A percentile compares a stretch with the other conserved stretches of the same genome.
Evolutionary conservation across 2,797 vertebrate species (phyloP).

Genomic region (Poecile montanus): DNA sequence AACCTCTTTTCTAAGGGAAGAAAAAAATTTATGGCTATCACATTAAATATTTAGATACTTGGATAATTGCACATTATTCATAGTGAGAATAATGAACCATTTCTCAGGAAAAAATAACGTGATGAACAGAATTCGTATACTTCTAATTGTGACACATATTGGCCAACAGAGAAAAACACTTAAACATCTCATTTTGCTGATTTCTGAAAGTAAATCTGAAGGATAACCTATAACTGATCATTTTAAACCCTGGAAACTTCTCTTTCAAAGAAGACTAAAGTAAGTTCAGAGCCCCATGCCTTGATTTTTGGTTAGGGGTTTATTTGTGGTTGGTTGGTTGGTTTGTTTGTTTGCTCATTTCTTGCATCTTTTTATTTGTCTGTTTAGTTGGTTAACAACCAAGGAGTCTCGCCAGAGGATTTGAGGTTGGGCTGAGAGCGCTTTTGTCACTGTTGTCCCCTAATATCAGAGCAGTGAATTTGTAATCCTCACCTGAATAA

Average conservation of each 20-base stretch:
- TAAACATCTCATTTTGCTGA: background rate
- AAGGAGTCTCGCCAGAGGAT: background rate
- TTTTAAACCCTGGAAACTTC: background rate
- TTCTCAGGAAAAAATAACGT: background rate
- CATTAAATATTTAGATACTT: background rate
- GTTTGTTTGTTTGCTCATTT: background rate
- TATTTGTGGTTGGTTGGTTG: background rate
- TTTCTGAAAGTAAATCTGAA: background rate
- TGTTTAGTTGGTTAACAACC: background rate
- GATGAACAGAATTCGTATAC: background rate
- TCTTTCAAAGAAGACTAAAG: background rate
- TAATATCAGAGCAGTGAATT: background rate
- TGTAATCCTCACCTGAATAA: background rate
- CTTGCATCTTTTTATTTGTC: background rate
- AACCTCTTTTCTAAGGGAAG: fast-evolving
- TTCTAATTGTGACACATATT: background rate
- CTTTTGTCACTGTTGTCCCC: background rate
- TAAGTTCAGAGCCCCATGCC: background rate
- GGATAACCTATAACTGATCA: fast-evolving
- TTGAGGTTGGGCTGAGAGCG: background rate
- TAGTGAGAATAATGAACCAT: background rate
- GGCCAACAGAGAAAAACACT: background rate
- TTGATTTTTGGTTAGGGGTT: fast-evolving
- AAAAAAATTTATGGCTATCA: background rate
- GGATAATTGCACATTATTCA: background rate